These are phyloP conservation scores for Brachionichthys hirsutus DNA, from an alignment of 2,113 vertebrate genomes.

Conservation along the genomic window DNA sequence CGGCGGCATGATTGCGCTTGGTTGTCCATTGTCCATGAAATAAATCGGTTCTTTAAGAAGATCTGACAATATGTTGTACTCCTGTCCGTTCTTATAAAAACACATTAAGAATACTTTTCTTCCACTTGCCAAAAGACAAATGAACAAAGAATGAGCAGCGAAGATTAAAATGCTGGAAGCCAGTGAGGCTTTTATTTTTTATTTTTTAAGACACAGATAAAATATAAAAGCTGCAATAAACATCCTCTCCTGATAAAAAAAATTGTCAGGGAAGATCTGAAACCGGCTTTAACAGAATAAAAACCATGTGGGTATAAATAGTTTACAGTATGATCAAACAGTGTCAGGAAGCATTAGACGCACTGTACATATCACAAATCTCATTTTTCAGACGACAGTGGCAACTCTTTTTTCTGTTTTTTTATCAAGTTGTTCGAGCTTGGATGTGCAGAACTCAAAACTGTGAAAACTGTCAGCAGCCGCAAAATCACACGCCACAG, in stretches of 20 bases:
- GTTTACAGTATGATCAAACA: conserved; percentile 20
- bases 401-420: conserved; percentile 46
- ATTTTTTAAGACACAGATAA: conserved; percentile 19
- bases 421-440: conserved; percentile 50
- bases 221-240: conserved; percentile 23
- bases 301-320: conserved; percentile 11
- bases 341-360: conserved; percentile 15
- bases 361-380: conserved; percentile 27
- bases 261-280: conserved; percentile 19
- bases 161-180: conserved; percentile 23
- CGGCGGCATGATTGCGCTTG: too few relatives aligned
- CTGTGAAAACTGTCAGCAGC: conserved; percentile 59
- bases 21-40: neutral
- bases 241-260: conserved; percentile 26
- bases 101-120: conserved; percentile 13
- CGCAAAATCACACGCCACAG: conserved; percentile 48
- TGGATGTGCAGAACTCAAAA: conserved; percentile 41
- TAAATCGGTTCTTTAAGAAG: neutral
- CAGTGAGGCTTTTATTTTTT: conserved; percentile 16
- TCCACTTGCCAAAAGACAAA: conserved; percentile 3
- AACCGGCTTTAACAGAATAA: conserved; percentile 11
- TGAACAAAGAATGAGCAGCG: conserved; percentile 25
- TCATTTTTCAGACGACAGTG: conserved; percentile 49
- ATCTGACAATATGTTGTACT: conserved; percentile 8
- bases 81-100: conserved; percentile 21